Evolutionary conservation across 2,888 invertebrate genomes (phyloP).

Genomic region (Caenorhabditis panamensis): DNA sequence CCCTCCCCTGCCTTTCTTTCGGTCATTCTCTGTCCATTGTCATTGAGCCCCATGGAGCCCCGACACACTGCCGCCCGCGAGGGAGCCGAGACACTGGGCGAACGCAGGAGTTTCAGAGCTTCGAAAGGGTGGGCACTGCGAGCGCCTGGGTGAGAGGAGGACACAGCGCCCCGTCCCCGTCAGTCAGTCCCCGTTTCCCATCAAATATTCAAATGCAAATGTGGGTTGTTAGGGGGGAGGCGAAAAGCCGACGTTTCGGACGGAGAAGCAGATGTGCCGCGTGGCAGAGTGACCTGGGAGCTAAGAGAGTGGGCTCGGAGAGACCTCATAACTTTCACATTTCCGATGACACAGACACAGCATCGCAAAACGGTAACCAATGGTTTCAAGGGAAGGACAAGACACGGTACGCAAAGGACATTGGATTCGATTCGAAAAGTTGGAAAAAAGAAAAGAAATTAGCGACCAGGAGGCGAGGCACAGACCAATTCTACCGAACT

Average conservation of each 20-base stretch:
- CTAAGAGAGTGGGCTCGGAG: conserved; percentile 4
- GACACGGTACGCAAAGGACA: no score
- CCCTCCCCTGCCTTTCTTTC: neutral
- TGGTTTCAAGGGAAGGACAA: neutral
- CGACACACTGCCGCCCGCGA: neutral
- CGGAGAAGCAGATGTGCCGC: conserved; percentile 17
- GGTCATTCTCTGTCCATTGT: conserved; percentile 6
- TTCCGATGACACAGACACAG: conserved; percentile 7
- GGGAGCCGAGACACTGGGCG: neutral
- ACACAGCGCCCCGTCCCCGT: conserved; percentile 11
- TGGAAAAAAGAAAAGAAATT: neutral
- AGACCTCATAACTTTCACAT: conserved; percentile 50
- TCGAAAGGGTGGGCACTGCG: neutral
- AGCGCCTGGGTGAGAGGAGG: neutral
- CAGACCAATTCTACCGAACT: conserved; percentile 3
- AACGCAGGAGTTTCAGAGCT: neutral
- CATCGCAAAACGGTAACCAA: neutral
- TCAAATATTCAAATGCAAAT: conserved; percentile 59
- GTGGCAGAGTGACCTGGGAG: conserved; percentile 22
- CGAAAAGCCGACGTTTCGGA: neutral
- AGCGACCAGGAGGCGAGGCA: neutral
- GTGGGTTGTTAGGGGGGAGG: conserved; percentile 53
- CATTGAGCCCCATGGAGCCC: no score
- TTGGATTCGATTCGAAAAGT: neutral
- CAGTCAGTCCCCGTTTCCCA: neutral